Conservation (phyloP, 2,797 vertebrate species). For the Neosilurus hyrtlii region DNA sequence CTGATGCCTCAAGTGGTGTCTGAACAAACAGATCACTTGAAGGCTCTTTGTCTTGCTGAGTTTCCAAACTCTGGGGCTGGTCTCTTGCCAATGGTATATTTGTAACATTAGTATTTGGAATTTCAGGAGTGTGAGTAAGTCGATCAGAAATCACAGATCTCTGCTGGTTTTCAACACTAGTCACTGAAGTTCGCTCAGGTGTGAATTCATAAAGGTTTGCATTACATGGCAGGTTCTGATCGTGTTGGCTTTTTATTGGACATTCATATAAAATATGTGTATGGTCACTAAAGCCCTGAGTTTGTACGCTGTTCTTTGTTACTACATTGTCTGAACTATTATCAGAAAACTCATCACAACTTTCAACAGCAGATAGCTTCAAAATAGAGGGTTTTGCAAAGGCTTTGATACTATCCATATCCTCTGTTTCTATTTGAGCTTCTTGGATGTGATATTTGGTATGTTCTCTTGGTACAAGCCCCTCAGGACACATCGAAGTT, state of each 20-base stretch:
- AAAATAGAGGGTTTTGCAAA: not conserved
- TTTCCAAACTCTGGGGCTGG: not conserved
- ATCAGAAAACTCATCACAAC: not conserved
- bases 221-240: not conserved
- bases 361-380: not conserved
- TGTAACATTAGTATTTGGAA: not conserved
- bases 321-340: not conserved
- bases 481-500: not conserved
- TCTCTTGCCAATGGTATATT: not conserved
- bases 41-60: slow-evolving; percentile 3
- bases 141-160: not conserved
- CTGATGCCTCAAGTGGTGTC: not conserved
- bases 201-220: not conserved
- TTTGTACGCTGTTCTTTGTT: not conserved
- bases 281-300: not conserved
- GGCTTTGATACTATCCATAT: not conserved
- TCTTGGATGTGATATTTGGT: not conserved
- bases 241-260: not conserved
- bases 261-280: not conserved
- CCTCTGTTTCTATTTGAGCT: not conserved
- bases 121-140: not conserved
- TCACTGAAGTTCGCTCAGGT: not conserved
- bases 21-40: not conserved
- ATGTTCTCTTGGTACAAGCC: not conserved
- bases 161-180: not conserved